Evolutionary conservation across 2,797 vertebrate species (phyloP).

Genomic region (Ceyx erithaca): DNA sequence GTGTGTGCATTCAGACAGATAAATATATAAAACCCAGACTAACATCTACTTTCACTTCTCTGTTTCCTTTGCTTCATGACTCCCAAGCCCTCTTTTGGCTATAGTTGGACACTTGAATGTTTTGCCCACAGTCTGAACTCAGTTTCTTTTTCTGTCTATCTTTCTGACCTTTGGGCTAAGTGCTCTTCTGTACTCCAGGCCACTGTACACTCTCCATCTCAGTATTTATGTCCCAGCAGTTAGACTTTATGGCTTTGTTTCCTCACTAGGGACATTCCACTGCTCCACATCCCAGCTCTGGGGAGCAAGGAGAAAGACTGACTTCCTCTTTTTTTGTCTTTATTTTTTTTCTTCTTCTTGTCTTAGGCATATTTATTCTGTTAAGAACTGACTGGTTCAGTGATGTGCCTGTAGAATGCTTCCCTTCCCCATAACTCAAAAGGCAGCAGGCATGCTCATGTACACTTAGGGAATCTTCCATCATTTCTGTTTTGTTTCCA

Average conservation of each 20-base stretch:
- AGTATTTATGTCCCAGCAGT: background rate
- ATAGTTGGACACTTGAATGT: background rate
- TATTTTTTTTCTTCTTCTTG: background rate
- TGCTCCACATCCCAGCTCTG: background rate
- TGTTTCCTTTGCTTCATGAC: background rate
- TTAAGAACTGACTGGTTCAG: background rate
- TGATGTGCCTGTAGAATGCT: background rate
- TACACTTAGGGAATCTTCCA: background rate
- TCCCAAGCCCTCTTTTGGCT: background rate
- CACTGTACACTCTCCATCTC: background rate
- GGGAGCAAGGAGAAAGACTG: background rate
- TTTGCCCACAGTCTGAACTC: background rate
- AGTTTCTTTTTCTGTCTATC: background rate
- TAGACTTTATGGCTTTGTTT: slow-evolving; percentile 27
- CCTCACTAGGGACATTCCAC: background rate
- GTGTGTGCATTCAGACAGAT: background rate
- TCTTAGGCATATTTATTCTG: background rate
- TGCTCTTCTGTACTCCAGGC: background rate
- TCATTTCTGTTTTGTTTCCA: slow-evolving; percentile 49
- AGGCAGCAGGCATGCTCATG: background rate
- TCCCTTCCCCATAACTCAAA: background rate
- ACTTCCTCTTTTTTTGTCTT: background rate
- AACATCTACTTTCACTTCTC: background rate
- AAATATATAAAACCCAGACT: background rate
- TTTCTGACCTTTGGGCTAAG: background rate